Evolutionary conservation across 1,140 invertebrate species (phyloP).

Genomic region (Octopus bimaculoides): DNA sequence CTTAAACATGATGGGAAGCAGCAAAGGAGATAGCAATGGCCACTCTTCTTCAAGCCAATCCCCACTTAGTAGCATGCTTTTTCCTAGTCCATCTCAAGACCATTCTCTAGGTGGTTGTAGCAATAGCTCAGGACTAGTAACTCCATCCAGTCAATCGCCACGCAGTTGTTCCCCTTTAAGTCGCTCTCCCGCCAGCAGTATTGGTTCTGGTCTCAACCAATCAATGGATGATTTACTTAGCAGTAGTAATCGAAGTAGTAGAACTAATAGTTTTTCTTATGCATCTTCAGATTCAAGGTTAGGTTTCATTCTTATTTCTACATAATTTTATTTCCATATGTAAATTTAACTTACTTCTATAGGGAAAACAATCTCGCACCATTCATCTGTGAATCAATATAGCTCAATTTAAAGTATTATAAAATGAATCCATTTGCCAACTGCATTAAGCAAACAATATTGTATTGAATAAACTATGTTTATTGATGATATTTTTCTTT

Average conservation of each 20-base stretch:
- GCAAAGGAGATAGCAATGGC: neutral
- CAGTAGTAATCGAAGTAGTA: slow-evolving; percentile 1
- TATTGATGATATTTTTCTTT: too few species aligned
- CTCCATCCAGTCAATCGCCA: slow-evolving; percentile 27
- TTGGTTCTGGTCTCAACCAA: slow-evolving; percentile 40
- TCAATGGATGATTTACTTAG: slow-evolving; percentile 37
- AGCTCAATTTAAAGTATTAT: too few species aligned
- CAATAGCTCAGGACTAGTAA: slow-evolving; percentile 20
- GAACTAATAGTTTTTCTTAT: slow-evolving; percentile 11
- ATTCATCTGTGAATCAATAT: too few species aligned
- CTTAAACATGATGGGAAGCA: slow-evolving; percentile 21
- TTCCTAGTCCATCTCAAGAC: slow-evolving; percentile 15
- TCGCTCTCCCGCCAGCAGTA: slow-evolving; percentile 37
- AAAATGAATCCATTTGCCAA: too few species aligned
- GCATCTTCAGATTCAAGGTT: slow-evolving; percentile 11
- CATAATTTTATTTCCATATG: too few species aligned
- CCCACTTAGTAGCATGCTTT: slow-evolving; percentile 20
- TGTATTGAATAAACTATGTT: too few species aligned
- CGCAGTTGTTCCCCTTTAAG: slow-evolving; percentile 31
- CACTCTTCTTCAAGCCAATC: slow-evolving; percentile 18
- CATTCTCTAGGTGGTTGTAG: slow-evolving; percentile 6
- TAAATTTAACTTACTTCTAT: too few species aligned
- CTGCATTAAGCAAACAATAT: too few species aligned
- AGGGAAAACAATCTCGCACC: too few species aligned
- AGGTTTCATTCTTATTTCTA: neutral